phyloP scores from a whole-genome alignment of 2,797 vertebrate species.

The Clarias platycephalus region DNA sequence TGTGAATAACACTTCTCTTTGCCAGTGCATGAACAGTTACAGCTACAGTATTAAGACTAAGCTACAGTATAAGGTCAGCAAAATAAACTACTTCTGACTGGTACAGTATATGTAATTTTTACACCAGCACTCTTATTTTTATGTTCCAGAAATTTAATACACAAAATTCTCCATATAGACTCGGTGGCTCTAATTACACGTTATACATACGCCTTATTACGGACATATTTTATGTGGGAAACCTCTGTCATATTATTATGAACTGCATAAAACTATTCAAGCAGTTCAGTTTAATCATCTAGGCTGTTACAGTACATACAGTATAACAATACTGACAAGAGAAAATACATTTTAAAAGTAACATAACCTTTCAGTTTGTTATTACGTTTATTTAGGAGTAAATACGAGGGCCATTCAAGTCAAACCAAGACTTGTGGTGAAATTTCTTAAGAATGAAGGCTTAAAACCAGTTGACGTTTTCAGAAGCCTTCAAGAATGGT shows the following conservation, averaged over 20 bases:
- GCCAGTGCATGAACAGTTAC: background rate
- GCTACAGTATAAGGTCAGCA: conserved; percentile 1
- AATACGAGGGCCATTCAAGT: conserved; percentile 10
- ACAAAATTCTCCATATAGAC: conserved; percentile 2
- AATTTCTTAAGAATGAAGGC: too few relatives aligned
- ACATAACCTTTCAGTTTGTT: conserved; percentile 7
- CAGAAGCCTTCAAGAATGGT: too few relatives aligned
- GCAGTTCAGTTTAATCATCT: conserved; percentile 15
- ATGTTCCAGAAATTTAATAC: background rate
- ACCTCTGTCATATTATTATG: background rate
- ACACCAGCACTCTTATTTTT: background rate
- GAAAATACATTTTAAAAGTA: conserved; percentile 4
- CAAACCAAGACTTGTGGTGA: too few relatives aligned
- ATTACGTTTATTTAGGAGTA: conserved; percentile 42
- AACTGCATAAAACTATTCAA: conserved; percentile 9
- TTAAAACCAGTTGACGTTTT: too few relatives aligned
- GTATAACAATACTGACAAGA: conserved; percentile 21
- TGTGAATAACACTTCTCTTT: conserved; percentile 1
- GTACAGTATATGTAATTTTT: conserved; percentile 17
- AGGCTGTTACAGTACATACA: background rate
- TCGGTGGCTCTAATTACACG: background rate
- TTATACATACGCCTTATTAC: conserved; percentile 19
- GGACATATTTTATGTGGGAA: conserved; percentile 7
- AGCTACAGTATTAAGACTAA: background rate
- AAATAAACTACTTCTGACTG: conserved; percentile 1